Conservation (phyloP, 2,113 vertebrate species). For the Emydura subglobosa region DNA sequence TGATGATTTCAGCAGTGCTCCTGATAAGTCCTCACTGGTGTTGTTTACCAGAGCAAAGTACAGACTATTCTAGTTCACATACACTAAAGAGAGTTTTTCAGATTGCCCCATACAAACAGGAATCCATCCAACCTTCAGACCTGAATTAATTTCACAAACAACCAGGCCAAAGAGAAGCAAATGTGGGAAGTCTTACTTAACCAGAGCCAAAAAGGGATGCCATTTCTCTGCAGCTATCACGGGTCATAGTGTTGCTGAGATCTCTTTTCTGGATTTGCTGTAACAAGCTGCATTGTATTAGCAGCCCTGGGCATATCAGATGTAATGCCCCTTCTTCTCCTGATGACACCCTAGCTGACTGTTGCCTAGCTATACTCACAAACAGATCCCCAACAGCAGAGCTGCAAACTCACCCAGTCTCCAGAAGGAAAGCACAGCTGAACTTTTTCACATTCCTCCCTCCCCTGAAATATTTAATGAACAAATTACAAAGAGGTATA, state of each 20-base stretch:
- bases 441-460: conserved; percentile 41
- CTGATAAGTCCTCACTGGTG: neutral
- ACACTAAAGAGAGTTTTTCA: rapidly evolving
- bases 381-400: conserved; percentile 50
- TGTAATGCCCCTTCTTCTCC: neutral
- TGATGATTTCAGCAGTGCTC: neutral
- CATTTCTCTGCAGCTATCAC: neutral
- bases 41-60: conserved; percentile 65
- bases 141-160: neutral
- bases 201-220: neutral
- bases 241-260: neutral
- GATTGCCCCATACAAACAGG: neutral
- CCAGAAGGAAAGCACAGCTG: conserved; percentile 55
- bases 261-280: neutral
- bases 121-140: neutral
- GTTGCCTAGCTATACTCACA: conserved; percentile 73
- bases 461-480: conserved; percentile 72
- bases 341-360: neutral
- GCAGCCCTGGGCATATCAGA: neutral
- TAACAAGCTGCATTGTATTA: neutral
- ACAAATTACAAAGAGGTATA: conserved; percentile 43
- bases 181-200: neutral
- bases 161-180: neutral
- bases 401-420: conserved; percentile 4
- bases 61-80: rapidly evolving